Base-by-base conservation (phyloP, 2,888 invertebrate genomes). In the Calliphora vomitoria region DNA sequence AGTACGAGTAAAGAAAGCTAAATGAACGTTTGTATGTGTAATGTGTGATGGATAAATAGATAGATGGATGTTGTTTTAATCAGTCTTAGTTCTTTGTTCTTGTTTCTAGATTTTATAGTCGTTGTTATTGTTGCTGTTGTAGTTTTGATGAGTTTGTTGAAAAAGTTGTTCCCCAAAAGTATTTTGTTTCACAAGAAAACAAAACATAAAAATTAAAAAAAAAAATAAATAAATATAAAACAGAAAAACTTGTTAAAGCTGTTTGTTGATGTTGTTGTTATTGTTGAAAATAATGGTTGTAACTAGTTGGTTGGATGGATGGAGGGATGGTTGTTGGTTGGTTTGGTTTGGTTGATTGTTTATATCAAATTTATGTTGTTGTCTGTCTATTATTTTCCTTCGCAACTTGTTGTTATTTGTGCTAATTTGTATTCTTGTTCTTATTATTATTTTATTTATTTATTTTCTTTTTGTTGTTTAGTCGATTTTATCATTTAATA, bases 91-190 rank as follows among this genome's bases (percentile, higher is more conserved):
- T 75, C 25, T 25, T 25, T 81, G 31, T 64, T 62, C 13, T 44
- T 66, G 15, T 64, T 44, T 44, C 35, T 71, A 41, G 58, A 18
- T 55, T 62, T 50, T 62, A 44, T 84, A 86, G 64, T 60, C 74
- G 66, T 75, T 79, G 83, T 88, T 90, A 74, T 71, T 90, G 79
- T 76, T 83, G 41, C 15, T 35, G 35, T 66, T 64, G 76, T 79
- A 10, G 18, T 55, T 72, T 75, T 79, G 62, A 50, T 66, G 35
- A 53, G 13, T 78, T 50, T 71, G n/a, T 69, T 69, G 47, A 20
- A 62, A 79, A 60, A 80, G 50, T 85, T 82, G 81, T 69, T 81
- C 64, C 71, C 81, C 44, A 53, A 81, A 47, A 76, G 69, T 64
- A 41, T 50, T 62, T 41, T 75, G 35, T 64, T 62, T 18, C 13